phyloP scores from a whole-genome alignment of 2,797 vertebrate genomes.

The Masticophis lateralis region DNA sequence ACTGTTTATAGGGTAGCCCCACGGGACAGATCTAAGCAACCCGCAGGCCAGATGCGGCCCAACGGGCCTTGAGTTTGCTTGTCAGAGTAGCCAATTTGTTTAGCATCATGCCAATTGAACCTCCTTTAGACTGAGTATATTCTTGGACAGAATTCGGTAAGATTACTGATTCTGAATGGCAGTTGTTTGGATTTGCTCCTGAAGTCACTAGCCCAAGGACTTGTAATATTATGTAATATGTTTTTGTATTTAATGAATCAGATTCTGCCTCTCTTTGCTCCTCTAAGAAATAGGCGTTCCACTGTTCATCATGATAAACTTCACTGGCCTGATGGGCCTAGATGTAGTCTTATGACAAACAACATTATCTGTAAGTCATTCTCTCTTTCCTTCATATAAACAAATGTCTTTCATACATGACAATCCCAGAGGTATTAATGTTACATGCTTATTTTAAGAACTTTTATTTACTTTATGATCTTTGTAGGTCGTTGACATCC shows the following conservation, averaged over 20 bases:
- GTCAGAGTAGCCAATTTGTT: neutral
- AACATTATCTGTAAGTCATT: conserved; percentile 71
- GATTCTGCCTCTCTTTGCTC: neutral
- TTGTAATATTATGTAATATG: neutral
- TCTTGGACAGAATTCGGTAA: neutral
- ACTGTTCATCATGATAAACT: conserved; percentile 41
- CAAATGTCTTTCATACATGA: conserved; percentile 74
- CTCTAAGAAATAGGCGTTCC: conserved; percentile 43
- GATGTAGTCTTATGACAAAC: conserved; percentile 65
- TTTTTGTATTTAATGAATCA: neutral
- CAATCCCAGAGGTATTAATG: conserved; percentile 74
- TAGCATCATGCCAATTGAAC: neutral
- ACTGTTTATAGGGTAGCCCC: no score
- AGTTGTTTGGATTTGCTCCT: neutral
- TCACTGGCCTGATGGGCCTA: conserved; percentile 56
- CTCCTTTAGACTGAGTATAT: neutral
- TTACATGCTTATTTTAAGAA: conserved; percentile 83
- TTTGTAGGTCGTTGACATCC: conserved; percentile 84
- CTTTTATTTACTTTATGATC: conserved; percentile 86
- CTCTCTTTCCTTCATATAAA: conserved; percentile 74
- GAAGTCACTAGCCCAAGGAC: neutral
- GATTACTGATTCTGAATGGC: neutral
- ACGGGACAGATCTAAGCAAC: no score
- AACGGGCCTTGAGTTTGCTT: neutral
- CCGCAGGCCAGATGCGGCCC: no score